These are phyloP conservation scores for Gerosis bhagava DNA, from an alignment of 2,888 invertebrate genomes.

Conservation along the genomic window DNA sequence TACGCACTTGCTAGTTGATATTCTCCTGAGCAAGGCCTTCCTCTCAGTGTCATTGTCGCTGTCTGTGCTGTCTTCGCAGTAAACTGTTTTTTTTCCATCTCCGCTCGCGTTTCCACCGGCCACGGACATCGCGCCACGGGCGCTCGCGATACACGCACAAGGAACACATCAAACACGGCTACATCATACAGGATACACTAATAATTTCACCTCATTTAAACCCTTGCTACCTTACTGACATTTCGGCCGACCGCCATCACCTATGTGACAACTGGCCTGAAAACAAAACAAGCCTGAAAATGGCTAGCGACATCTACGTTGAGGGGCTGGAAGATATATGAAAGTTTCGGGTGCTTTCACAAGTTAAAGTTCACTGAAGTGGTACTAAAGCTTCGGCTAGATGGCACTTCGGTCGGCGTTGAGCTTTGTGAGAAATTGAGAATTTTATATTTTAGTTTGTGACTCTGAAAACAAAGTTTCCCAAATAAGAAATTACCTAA, in stretches of 20 bases:
- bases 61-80: slow-evolving; percentile 83
- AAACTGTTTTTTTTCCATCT: slow-evolving; percentile 57
- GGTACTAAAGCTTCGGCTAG: slow-evolving; percentile 21
- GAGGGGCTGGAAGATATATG: too few relatives aligned
- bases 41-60: slow-evolving; percentile 93
- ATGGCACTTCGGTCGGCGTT: slow-evolving; percentile 20
- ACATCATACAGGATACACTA: slow-evolving; percentile 74
- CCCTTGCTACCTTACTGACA: slow-evolving; percentile 68
- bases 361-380: not conserved
- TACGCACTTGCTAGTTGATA: slow-evolving; percentile 92
- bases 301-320: slow-evolving; percentile 52
- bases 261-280: slow-evolving; percentile 68
- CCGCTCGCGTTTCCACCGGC: slow-evolving; percentile 52
- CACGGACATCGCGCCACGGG: slow-evolving; percentile 71
- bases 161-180: slow-evolving; percentile 62
- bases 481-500: too few relatives aligned
- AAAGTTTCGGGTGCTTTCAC: too few relatives aligned
- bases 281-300: slow-evolving; percentile 71
- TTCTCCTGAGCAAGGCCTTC: slow-evolving; percentile 88
- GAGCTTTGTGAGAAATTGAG: slow-evolving; percentile 8
- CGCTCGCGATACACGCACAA: slow-evolving; percentile 60
- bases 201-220: slow-evolving; percentile 61
- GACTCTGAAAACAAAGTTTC: too few relatives aligned
- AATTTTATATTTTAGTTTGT: too few relatives aligned
- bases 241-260: slow-evolving; percentile 76